These are phyloP conservation scores for Bolinopsis microptera DNA, from an alignment of 37 sponge, comb jelly and placozoan genomes.

Conservation along the genomic window DNA sequence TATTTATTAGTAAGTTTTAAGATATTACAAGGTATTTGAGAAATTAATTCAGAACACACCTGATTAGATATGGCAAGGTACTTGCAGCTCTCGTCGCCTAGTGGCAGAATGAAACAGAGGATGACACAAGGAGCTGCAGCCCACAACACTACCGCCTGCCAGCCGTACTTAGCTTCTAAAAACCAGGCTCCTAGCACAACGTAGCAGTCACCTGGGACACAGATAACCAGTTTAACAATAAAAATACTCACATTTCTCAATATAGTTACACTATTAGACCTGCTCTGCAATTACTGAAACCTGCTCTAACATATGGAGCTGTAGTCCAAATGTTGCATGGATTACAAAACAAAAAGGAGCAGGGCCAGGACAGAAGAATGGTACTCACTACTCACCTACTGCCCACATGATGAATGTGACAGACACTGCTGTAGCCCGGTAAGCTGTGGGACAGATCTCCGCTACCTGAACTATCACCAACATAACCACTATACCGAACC, in stretches of 20 bases:
- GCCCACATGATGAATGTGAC: conserved; percentile 38
- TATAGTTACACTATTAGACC: no score
- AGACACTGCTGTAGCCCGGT: neutral
- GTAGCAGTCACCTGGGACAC: neutral
- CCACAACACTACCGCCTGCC: conserved; percentile 34
- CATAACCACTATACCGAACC: conserved; percentile 28
- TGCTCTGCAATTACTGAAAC: no score
- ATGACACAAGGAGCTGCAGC: neutral
- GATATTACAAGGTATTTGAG: no score
- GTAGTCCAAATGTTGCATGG: no score
- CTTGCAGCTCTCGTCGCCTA: neutral
- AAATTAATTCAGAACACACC: no score
- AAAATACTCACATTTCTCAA: no score
- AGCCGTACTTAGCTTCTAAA: neutral
- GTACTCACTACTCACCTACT: conserved; percentile 5
- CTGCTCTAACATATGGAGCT: no score
- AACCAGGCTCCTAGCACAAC: conserved; percentile 6
- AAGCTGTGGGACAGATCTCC: neutral
- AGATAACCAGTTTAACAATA: no score
- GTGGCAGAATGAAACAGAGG: neutral
- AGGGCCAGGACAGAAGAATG: no score
- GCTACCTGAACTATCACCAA: conserved; percentile 32
- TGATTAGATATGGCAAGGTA: conserved; percentile 2
- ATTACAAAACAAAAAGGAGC: no score
- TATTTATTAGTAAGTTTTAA: no score